Conservation (phyloP, 2,113 vertebrate genomes). For the Anhinga rufa region DNA sequence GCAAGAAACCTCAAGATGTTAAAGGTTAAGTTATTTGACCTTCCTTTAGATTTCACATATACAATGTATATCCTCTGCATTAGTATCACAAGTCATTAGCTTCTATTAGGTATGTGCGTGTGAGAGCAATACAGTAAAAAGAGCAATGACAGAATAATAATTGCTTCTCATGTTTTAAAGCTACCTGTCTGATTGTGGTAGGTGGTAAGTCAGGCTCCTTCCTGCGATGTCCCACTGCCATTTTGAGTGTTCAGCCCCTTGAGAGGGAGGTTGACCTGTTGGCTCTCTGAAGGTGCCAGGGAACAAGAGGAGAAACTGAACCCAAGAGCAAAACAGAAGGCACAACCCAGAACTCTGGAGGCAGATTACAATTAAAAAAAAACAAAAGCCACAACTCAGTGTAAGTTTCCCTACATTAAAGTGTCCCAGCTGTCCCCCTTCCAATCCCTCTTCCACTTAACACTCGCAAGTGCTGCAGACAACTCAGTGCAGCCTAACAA, state of each 20-base stretch:
- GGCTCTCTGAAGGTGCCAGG: neutral
- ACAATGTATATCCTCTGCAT: fast-evolving
- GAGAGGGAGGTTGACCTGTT: neutral
- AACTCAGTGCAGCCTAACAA: neutral
- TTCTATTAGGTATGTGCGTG: neutral
- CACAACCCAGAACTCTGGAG: neutral
- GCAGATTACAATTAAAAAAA: neutral
- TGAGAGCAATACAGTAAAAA: neutral
- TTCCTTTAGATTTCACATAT: neutral
- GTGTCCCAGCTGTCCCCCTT: neutral
- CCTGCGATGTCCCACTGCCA: neutral
- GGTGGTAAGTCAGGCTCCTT: neutral
- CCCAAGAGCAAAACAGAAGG: neutral
- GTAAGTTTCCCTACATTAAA: neutral
- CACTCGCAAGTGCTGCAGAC: neutral
- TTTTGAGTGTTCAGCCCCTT: neutral
- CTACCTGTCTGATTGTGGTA: neutral
- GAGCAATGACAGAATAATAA: neutral
- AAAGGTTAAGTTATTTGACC: neutral
- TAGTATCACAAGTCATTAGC: neutral
- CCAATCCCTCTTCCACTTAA: neutral
- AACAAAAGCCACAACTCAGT: neutral
- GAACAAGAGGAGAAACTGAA: neutral
- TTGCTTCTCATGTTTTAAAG: neutral
- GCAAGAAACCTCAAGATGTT: neutral